Conservation (phyloP, 2,888 invertebrate species). For the Macrostomum cliftonense region DNA sequence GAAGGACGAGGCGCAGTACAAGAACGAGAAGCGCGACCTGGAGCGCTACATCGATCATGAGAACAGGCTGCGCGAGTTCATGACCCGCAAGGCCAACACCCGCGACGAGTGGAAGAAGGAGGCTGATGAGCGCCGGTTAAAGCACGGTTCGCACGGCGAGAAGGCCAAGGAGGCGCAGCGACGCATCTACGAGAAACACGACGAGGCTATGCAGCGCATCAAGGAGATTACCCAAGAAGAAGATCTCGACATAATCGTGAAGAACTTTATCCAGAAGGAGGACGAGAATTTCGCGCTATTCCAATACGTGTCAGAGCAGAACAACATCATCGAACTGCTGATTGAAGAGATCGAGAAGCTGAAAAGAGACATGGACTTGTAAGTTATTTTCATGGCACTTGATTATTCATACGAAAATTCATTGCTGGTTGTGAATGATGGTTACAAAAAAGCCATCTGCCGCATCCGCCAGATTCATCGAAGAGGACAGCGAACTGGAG, state of each 20-base stretch:
- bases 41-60: constrained; percentile 64
- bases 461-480: too few relatives aligned
- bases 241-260: constrained; percentile 42
- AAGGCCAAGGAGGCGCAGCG: constrained; percentile 47
- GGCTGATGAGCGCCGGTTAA: constrained; percentile 39
- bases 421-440: too few relatives aligned
- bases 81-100: constrained; percentile 57
- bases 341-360: too few relatives aligned
- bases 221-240: constrained; percentile 39
- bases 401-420: too few relatives aligned
- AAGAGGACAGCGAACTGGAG: too few relatives aligned
- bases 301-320: constrained; percentile 67
- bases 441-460: too few relatives aligned
- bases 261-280: constrained; percentile 57
- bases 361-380: too few relatives aligned
- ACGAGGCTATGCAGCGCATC: constrained; percentile 54
- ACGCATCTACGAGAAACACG: constrained; percentile 50
- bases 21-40: constrained; percentile 62
- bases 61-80: constrained; percentile 59
- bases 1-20: constrained; percentile 48
- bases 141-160: constrained; percentile 44
- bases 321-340: constrained; percentile 35
- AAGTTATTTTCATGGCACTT: too few relatives aligned
- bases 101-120: constrained; percentile 35
- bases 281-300: constrained; percentile 74